These are phyloP conservation scores for Hippocampus barbouri DNA, from an alignment of 2,113 vertebrate genomes.

Conservation along the genomic window DNA sequence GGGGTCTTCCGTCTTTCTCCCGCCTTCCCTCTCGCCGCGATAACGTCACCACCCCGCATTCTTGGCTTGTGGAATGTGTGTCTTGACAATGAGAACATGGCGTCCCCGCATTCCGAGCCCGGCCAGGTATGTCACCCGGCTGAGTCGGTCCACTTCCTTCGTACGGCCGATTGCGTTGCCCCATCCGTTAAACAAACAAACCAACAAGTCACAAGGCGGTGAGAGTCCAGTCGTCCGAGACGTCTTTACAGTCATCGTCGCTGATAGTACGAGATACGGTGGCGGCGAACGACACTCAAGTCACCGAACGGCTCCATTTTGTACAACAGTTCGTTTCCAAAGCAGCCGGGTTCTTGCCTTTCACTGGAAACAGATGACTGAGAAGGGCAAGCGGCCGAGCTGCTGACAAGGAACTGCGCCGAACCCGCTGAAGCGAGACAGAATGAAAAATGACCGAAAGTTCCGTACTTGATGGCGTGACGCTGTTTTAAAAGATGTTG, in stretches of 20 bases:
- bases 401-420: background rate
- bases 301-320: too few species aligned
- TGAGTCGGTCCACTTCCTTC: background rate
- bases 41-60: conserved; percentile 14
- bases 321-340: too few species aligned
- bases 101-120: conserved; percentile 3
- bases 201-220: conserved; percentile 7
- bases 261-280: too few species aligned
- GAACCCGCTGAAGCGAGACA: background rate
- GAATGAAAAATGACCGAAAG: background rate
- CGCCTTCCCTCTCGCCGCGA: background rate
- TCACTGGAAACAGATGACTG: too few species aligned
- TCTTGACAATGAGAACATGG: conserved; percentile 6
- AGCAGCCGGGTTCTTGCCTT: too few species aligned
- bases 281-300: too few species aligned
- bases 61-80: background rate
- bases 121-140: conserved; percentile 21
- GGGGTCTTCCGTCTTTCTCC: too few species aligned
- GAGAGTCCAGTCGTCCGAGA: background rate
- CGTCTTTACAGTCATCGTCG: too few species aligned
- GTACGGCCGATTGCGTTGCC: background rate
- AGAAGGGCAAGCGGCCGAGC: too few species aligned
- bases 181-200: background rate
- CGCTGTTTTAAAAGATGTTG: background rate
- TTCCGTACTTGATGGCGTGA: background rate